Evolutionary conservation across 2,888 invertebrate genomes (phyloP), one percentile per base, ranked within the genome.

Genomic region (Calliphora vomitoria): DNA sequence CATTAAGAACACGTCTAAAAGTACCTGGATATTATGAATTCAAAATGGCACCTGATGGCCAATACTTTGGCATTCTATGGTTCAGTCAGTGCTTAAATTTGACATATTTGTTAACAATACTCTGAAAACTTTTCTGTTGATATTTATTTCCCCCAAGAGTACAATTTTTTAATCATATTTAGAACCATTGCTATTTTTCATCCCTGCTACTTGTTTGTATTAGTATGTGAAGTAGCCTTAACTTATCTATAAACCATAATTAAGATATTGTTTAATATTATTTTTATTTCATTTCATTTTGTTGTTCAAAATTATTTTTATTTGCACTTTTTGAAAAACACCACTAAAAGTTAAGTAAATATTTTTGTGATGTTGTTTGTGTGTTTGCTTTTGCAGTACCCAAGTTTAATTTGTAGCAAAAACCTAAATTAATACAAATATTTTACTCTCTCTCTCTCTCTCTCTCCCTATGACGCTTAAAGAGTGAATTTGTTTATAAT

Each of bases 231-330:
- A n/a, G 31, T 72, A 78, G 84, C 62, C 68, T 74, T 82, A 87
- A 78, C 87, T 87, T 87, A 87, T 87, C 82, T 87, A 15, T 55
- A 78, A 74, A 66, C 62, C 66, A 66, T 81, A 72, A 81, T 74
- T 78, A 85, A 87, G 69, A 85, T 85, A 87, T 64, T 66, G 75
- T 62, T 35, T 53, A 41, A 8, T 69, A 79, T 72, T 31, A 47
- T 84, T 58, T 58, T 44, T 58, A n/a, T 64, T 72, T 20, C 5
- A 76, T 53, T 82, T 69, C 11, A 31, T 41, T 47, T 76, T 75
- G 38, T 64, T 64, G 41, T 64, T 71, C 5, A 35, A 79, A 50
- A 38, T 62, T 38, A 18, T 20, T 72, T 71, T 74, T 25, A 15
- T 78, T 85, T 75, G 58, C 53, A 53, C 35, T 72, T 58, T 72